Base-by-base conservation (phyloP, 2,113 vertebrate genomes). In the Sinocyclocheilus anshuiensis region DNA sequence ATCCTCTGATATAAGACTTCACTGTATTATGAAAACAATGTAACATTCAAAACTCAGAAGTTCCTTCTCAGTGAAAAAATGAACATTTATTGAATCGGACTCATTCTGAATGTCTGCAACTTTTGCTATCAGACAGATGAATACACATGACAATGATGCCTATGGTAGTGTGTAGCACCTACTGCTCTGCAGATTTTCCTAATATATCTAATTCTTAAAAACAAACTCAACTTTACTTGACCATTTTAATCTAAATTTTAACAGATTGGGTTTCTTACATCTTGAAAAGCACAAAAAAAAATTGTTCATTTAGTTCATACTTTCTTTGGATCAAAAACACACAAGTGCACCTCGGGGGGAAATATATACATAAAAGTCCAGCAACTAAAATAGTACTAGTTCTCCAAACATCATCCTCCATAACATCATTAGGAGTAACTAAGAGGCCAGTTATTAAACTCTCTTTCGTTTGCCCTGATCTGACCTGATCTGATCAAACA, bases 401-500 rank as follows among this genome's bases (percentile, higher is more conserved):
- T 72, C 69, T 72, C 69, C 36, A 6, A n/a, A 77, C 15, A 26
- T 55, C 26, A 16, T 26, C 76, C 26, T 77, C 11, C n/a, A 77
- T 29, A 33, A 53, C 72, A 81, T n/a, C 77, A 67, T 18, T 13
- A 76, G 36, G 59, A 29, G 29, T n/a, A n/a, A 29, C 55, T 67
- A 77, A 50, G 55, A 71, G 36, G 55, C 2, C 59, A 42, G 26
- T 82, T 78, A 63, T 74, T 83, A 85, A 65, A 74, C 50, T 75
- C 61, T 63, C 59, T 85, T 26, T 75, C 57, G 39, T 53, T 77
- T 61, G 45, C 18, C 59, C 33, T 84, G 71, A 36, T 79, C 55
- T 87, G 88, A 89, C 71, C 77, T 36, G 63, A 85, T 87, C 84
- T 77, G 59, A 81, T 61, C 79, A 89, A 83, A 87, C 33, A 50